Percentiles rank a stretch among this genome's conserved stretches.
These are phyloP conservation scores for Rhorus exstirpatorius DNA, from an alignment of 2,888 invertebrate genomes.

Conservation along the genomic window DNA sequence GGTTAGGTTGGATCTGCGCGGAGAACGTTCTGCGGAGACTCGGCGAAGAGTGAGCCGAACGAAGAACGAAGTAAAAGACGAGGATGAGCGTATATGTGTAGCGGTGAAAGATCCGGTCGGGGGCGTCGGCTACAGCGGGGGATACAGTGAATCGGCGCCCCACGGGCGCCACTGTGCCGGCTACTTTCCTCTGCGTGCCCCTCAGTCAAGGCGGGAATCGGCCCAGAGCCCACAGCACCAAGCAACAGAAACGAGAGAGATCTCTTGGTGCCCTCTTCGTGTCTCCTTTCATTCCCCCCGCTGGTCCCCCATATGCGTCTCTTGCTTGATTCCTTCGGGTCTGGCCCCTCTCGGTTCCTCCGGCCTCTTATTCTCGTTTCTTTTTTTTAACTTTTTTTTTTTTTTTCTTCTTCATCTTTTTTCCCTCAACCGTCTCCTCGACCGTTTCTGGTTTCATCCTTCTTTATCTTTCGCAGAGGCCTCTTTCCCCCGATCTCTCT, in stretches of 20 bases:
- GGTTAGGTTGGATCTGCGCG: constrained; percentile 31
- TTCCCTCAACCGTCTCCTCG: constrained; percentile 43
- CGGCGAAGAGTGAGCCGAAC: constrained; percentile 31
- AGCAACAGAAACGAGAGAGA: constrained; percentile 49
- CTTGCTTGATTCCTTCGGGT: constrained; percentile 34
- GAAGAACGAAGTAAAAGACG: constrained; percentile 40
- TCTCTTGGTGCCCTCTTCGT: constrained; percentile 50
- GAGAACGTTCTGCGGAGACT: constrained; percentile 24
- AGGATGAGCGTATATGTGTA: constrained; percentile 29
- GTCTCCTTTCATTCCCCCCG: constrained; percentile 34
- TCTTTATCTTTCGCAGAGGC: constrained; percentile 35
- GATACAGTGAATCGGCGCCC: constrained; percentile 80
- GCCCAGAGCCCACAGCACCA: constrained; percentile 61
- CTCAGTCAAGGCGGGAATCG: constrained; percentile 63
- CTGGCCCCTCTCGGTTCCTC: constrained; percentile 55
- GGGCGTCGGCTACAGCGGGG: constrained; percentile 76
- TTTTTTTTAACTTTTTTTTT: constrained; percentile 60
- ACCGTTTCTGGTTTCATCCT: constrained; percentile 51
- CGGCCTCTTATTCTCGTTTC: constrained; percentile 58
- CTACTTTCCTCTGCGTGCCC: constrained; percentile 71
- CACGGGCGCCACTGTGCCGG: constrained; percentile 83
- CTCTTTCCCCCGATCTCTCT: constrained; percentile 43
- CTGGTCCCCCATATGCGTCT: constrained; percentile 31
- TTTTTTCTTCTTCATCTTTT: constrained; percentile 40
- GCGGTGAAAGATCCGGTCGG: constrained; percentile 62